phyloP scores from a whole-genome alignment of 2,888 invertebrate species.

The Drosophila diplacantha region DNA sequence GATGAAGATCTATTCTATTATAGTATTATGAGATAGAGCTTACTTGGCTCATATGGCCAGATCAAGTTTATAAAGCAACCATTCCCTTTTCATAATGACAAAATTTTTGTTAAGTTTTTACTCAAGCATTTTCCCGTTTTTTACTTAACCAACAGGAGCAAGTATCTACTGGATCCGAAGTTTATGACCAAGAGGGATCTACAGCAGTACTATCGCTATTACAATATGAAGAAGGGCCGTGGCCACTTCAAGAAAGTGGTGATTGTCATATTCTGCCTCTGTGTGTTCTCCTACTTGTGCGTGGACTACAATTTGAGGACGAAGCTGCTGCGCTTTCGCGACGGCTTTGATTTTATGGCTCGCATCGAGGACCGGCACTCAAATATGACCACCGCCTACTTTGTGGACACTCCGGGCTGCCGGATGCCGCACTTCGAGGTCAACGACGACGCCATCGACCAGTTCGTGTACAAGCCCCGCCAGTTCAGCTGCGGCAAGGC shows the following conservation, averaged over 20 bases:
- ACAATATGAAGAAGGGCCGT: conserved; percentile 71
- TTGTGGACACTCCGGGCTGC: conserved; percentile 76
- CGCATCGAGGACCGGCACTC: conserved; percentile 68
- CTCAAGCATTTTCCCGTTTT: too few relatives aligned
- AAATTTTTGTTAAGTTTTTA: background rate
- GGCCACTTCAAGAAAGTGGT: conserved; percentile 74
- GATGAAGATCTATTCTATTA: background rate
- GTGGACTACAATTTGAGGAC: conserved; percentile 75
- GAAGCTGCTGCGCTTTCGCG: conserved; percentile 70
- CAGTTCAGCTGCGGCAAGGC: conserved; percentile 68
- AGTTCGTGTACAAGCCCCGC: conserved; percentile 70
- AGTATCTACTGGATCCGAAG: conserved; percentile 75
- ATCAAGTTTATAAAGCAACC: too few relatives aligned
- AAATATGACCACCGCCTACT: conserved; percentile 74
- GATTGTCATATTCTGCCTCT: conserved; percentile 71
- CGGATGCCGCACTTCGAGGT: conserved; percentile 77
- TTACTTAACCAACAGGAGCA: conserved; percentile 67
- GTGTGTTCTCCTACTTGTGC: conserved; percentile 75
- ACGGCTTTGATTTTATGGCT: conserved; percentile 74
- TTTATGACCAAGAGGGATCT: conserved; percentile 76
- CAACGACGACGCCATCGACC: conserved; percentile 71
- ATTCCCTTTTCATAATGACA: background rate
- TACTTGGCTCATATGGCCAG: too few relatives aligned
- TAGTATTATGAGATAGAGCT: background rate
- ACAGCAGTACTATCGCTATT: conserved; percentile 74